These are phyloP conservation scores for Thalassophryne amazonica DNA, from an alignment of 2,797 vertebrate species.

Conservation along the genomic window DNA sequence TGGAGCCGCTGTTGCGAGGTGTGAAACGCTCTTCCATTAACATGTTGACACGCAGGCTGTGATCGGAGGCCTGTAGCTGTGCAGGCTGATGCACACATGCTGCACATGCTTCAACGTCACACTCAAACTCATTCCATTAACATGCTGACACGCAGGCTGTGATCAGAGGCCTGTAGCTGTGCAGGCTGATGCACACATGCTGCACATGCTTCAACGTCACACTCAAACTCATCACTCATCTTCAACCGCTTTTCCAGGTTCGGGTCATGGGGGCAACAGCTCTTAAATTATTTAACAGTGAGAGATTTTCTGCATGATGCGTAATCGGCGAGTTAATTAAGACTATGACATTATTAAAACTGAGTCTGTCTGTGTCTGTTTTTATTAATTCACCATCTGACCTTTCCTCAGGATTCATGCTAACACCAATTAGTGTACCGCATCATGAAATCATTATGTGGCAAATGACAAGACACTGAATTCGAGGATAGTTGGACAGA, in stretches of 20 bases:
- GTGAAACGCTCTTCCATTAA: conserved; percentile 59
- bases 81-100: conserved; percentile 12
- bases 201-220: conserved; percentile 38
- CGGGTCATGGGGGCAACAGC: too few species aligned
- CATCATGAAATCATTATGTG: conserved; percentile 3
- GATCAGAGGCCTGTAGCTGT: conserved; percentile 35
- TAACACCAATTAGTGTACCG: conserved; percentile 33
- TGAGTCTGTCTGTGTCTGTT: conserved; percentile 47
- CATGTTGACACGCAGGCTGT: conserved; percentile 53
- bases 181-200: conserved; percentile 15
- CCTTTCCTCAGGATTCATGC: conserved; percentile 57
- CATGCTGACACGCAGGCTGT: conserved; percentile 20
- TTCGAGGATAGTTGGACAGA: too few species aligned
- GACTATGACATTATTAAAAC: conserved; percentile 70
- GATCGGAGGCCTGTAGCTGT: conserved; percentile 35
- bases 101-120: not conserved
- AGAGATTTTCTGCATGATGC: conserved; percentile 36
- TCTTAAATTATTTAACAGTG: too few species aligned
- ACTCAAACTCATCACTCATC: not conserved
- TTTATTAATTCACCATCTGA: conserved; percentile 69
- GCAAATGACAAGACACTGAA: not conserved
- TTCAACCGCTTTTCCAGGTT: too few species aligned
- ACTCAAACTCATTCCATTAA: not conserved
- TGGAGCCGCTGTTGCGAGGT: conserved; percentile 31
- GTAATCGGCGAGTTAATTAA: conserved; percentile 66